A percentile compares a stretch with the other conserved stretches of the same genome.
These are phyloP conservation scores for Asarcornis scutulata DNA, from an alignment of 2,113 vertebrate genomes.

Conservation along the genomic window DNA sequence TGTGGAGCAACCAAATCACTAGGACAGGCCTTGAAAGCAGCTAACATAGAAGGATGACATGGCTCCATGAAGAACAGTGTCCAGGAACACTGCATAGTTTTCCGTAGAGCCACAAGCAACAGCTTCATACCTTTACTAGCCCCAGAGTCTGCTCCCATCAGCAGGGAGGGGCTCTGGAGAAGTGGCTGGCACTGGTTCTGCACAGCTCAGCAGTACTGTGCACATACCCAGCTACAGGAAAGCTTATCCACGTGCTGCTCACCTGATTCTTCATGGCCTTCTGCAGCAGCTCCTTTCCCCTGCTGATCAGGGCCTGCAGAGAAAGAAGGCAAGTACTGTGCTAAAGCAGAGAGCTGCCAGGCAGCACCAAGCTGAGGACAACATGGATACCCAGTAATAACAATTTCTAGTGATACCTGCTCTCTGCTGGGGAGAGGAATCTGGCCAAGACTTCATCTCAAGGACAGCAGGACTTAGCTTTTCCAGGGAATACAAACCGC, in stretches of 20 bases:
- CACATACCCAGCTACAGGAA: neutral
- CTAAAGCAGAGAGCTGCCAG: neutral
- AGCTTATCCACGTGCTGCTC: constrained; percentile 17
- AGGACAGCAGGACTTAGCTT: neutral
- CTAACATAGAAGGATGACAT: fast-evolving
- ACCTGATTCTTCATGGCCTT: constrained; percentile 89
- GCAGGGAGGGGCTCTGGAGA: neutral
- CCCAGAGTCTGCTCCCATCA: neutral
- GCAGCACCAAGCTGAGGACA: neutral
- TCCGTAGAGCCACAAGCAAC: neutral
- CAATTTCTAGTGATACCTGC: neutral
- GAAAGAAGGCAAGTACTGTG: neutral
- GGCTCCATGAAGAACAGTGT: neutral
- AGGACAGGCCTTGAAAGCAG: neutral
- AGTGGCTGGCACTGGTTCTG: neutral
- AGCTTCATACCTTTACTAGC: neutral
- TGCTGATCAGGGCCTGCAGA: constrained; percentile 80
- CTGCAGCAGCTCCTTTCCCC: constrained; percentile 86
- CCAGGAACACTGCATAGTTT: neutral
- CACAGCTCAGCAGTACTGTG: neutral
- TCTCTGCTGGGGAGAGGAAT: neutral
- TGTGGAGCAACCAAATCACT: neutral
- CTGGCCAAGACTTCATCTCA: neutral
- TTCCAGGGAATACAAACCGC: neutral
- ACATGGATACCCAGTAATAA: fast-evolving